A percentile compares a stretch with the other conserved stretches of the same genome.
Conservation (phyloP, 2,888 invertebrate species). For the Torymus aiolomorphi region DNA sequence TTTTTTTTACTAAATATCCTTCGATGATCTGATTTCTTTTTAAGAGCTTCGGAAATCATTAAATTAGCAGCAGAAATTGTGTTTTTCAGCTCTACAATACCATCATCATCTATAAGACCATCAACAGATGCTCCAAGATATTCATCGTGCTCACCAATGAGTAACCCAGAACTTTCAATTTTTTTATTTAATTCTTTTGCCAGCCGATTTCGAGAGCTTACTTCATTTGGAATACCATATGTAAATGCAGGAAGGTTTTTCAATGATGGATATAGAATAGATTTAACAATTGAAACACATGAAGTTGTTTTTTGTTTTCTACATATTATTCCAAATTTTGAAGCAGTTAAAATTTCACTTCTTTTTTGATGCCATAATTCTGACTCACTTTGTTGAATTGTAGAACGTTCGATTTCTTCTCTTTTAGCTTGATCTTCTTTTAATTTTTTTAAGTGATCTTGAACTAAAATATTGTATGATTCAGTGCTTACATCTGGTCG, state of each 20-base stretch:
- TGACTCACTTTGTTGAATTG: conserved; percentile 21
- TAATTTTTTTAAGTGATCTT: too few relatives aligned
- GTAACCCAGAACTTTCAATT: conserved; percentile 60
- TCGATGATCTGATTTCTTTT: not conserved
- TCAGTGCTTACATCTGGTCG: conserved; percentile 56
- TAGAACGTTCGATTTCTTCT: conserved; percentile 33
- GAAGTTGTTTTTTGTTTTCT: conserved; percentile 50
- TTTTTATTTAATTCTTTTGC: conserved; percentile 47
- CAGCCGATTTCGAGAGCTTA: conserved; percentile 52
- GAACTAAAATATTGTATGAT: conserved; percentile 19
- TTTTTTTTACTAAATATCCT: conserved; percentile 41
- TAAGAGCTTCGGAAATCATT: conserved; percentile 48
- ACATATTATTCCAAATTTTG: too few relatives aligned
- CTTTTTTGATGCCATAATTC: too few relatives aligned
- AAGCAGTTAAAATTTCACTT: too few relatives aligned
- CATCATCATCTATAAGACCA: conserved; percentile 59
- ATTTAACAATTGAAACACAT: conserved; percentile 47
- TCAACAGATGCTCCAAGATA: conserved; percentile 62
- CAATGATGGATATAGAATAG: conserved; percentile 53
- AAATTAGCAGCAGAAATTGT: conserved; percentile 53
- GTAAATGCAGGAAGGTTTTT: conserved; percentile 47
- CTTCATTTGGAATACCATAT: conserved; percentile 57
- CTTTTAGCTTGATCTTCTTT: conserved; percentile 21
- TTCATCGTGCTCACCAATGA: conserved; percentile 60
- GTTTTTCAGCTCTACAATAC: conserved; percentile 62